Evolutionary conservation across 1,140 invertebrate genomes (phyloP).

Genomic region (Nautilus pompilius): DNA sequence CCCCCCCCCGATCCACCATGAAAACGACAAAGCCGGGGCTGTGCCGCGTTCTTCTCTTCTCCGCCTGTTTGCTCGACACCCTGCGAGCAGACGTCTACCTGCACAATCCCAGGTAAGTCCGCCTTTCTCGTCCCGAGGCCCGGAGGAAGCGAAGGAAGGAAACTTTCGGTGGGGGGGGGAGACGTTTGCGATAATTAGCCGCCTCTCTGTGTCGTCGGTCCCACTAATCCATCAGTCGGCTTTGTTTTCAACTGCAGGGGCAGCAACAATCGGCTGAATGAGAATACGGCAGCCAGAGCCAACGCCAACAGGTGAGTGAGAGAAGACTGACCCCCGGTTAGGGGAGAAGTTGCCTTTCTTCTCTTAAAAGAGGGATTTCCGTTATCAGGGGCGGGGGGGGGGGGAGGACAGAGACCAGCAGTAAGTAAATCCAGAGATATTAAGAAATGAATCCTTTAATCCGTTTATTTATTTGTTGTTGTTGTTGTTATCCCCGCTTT

Average conservation of each 20-base stretch:
- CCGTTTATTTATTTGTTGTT: constrained; percentile 1
- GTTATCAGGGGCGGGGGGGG: not conserved
- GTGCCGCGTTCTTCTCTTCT: too few species aligned
- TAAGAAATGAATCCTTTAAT: not conserved
- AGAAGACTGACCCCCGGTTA: not conserved
- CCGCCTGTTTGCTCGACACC: not conserved
- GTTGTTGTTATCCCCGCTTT: not conserved
- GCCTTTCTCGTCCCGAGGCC: not conserved
- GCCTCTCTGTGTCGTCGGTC: not conserved
- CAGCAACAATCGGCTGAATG: constrained; percentile 50
- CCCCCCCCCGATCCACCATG: too few species aligned
- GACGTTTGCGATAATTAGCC: not conserved
- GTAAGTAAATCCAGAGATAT: not conserved
- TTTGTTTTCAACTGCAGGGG: constrained; percentile 38
- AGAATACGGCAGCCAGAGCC: constrained; percentile 29
- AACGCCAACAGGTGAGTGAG: constrained; percentile 40
- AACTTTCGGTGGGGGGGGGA: not conserved
- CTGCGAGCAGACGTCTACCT: constrained; percentile 24
- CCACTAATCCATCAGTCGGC: not conserved
- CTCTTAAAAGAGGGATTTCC: too few species aligned
- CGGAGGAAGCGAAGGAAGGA: not conserved
- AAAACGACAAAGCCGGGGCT: too few species aligned
- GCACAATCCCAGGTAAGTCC: constrained; percentile 32
- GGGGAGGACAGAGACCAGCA: not conserved
- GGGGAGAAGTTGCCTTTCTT: not conserved